Evolutionary conservation across 2,888 invertebrate species (phyloP), one percentile per base, ranked within the genome.

Genomic region (Eucera pruinosa): DNA sequence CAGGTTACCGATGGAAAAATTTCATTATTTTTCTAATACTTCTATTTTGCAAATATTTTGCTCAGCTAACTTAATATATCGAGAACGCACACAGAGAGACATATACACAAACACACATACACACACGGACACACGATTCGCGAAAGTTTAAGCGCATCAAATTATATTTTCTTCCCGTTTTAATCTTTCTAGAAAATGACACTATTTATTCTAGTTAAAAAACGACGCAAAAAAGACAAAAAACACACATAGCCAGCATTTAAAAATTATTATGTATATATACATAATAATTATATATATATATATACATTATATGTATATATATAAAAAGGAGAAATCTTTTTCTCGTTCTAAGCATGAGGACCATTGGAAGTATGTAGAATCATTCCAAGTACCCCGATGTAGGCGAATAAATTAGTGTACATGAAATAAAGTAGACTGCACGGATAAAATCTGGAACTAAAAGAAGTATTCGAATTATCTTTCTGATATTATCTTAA

Each of bases 301-400:
- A 64, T 30, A 50, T 36, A 18, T 20, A 54, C 13, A 30, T 54
- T 48, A 6, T n/a, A 30, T 30, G 30, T 52, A 15, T 52, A 18
- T 39, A 39, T 57, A n/a, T 23, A 3, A 52, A 64, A 60, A 39
- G 20, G 69, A 69, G 33, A 70, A 68, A 52, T 15, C 48, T 60
- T 54, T 58, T 67, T 78, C 65, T 61, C 60, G 58, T 78, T 85
- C 73, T 71, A 72, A 78, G 73, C 64, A 68, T 47, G 83, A 85
- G 84, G 86, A 84, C 86, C 84, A 84, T 67, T 54, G 20, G 39
- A 50, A 57, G 55, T 75, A 74, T 55, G 2, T 76, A 81, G 70
- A 76, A 74, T 43, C 81, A 74, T 81, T 79, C 76, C 71, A 69
- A 67, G 30, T 72, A 65, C 33, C 60, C 45, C 60, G 25, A 48